Evolutionary conservation across 2,113 vertebrate genomes (phyloP).

Genomic region (Phrynosoma blainvillii): DNA sequence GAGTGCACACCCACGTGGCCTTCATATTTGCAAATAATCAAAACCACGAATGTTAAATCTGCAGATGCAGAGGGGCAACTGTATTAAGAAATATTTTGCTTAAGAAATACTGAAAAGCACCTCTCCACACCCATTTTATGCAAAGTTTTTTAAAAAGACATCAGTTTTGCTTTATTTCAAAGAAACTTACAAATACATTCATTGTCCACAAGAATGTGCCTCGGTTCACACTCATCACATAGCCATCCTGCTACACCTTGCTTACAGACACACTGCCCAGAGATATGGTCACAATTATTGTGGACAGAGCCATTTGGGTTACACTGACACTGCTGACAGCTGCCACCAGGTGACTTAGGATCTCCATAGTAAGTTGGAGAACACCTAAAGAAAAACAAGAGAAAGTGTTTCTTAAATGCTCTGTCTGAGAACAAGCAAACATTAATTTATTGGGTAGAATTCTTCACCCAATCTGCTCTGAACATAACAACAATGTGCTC

Average conservation of each 20-base stretch:
- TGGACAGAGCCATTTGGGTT: constrained; percentile 79
- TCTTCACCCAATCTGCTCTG: no score
- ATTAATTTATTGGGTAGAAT: background rate
- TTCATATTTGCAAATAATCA: no score
- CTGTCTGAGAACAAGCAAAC: background rate
- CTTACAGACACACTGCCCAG: constrained; percentile 86
- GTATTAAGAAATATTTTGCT: background rate
- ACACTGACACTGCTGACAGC: constrained; percentile 83
- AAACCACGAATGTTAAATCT: no score
- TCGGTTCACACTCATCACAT: constrained; percentile 84
- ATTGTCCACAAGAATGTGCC: constrained; percentile 80
- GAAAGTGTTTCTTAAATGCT: background rate
- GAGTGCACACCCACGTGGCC: no score
- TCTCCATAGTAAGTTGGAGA: constrained; percentile 87
- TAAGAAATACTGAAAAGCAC: background rate
- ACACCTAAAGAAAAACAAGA: constrained; percentile 77
- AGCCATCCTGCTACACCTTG: constrained; percentile 81
- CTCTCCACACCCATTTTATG: no score
- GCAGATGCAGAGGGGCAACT: no score
- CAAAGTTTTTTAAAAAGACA: background rate
- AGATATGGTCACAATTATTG: constrained; percentile 74
- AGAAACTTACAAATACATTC: constrained; percentile 87
- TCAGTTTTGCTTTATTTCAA: background rate
- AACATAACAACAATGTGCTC: background rate
- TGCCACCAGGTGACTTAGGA: constrained; percentile 73